Evolutionary conservation across 2,888 invertebrate genomes (phyloP).

Genomic region (Mesorhabditis belari): DNA sequence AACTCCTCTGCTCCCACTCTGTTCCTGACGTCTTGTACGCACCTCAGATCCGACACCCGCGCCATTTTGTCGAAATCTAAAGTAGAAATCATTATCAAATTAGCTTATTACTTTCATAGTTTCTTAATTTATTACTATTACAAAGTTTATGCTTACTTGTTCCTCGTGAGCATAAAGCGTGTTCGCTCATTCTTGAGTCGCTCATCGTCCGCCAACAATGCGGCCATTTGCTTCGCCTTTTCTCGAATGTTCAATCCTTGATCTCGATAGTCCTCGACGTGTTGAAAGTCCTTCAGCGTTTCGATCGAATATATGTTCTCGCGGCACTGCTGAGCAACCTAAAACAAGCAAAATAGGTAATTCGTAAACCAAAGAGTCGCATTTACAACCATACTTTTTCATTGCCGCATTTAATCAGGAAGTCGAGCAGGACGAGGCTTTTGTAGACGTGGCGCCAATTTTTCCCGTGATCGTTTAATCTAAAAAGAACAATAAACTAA

Average conservation of each 20-base stretch:
- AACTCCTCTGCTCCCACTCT: no score
- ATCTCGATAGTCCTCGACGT: slow-evolving; percentile 95
- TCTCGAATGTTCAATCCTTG: slow-evolving; percentile 58
- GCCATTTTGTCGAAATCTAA: no score
- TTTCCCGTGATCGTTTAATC: slow-evolving; percentile 96
- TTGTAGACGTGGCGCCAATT: slow-evolving; percentile 99
- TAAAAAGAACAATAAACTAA: no score
- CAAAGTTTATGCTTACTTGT: slow-evolving; percentile 56
- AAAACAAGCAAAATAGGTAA: not conserved
- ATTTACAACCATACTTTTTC: slow-evolving; percentile 68
- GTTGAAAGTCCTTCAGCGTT: slow-evolving; percentile 85
- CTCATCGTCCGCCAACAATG: slow-evolving; percentile 90
- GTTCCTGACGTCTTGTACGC: no score
- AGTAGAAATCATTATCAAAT: no score
- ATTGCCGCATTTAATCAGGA: slow-evolving; percentile 96
- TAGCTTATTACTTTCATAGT: no score
- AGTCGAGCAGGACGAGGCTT: slow-evolving; percentile 88
- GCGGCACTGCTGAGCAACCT: slow-evolving; percentile 87
- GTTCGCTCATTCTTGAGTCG: slow-evolving; percentile 88
- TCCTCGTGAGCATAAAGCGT: slow-evolving; percentile 90
- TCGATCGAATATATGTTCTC: slow-evolving; percentile 98
- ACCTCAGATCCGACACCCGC: no score
- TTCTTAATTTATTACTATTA: no score
- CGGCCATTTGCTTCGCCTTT: slow-evolving; percentile 91
- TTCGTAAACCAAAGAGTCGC: no score